These are phyloP conservation scores for Nibea coibor DNA, from an alignment of 2,113 vertebrate genomes.

Conservation along the genomic window DNA sequence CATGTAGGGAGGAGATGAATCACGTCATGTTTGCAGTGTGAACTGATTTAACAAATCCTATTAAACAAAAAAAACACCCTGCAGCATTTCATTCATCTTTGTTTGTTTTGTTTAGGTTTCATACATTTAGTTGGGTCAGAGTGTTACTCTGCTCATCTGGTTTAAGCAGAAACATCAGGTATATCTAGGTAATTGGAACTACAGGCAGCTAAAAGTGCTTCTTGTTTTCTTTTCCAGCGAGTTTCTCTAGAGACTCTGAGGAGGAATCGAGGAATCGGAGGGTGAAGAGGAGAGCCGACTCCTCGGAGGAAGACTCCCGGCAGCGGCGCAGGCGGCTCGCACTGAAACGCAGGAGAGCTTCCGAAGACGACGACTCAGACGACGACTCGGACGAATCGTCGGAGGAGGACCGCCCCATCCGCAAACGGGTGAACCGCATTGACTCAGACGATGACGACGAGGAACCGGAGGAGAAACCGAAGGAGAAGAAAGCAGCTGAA, in stretches of 20 bases:
- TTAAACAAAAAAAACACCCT: no score
- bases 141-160: no score
- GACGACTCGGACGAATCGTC: slow-evolving; percentile 70
- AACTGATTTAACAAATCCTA: no score
- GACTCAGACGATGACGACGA: slow-evolving; percentile 87
- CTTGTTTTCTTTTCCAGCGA: slow-evolving; percentile 62
- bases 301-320: slow-evolving; percentile 77
- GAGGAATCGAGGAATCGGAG: slow-evolving; percentile 79
- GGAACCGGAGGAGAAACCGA: slow-evolving; percentile 74
- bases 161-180: no score
- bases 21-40: no score
- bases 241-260: slow-evolving; percentile 87
- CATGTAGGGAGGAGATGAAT: no score
- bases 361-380: slow-evolving; percentile 79
- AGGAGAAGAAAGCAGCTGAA: slow-evolving; percentile 67
- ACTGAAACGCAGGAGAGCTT: slow-evolving; percentile 81
- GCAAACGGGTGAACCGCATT: slow-evolving; percentile 93
- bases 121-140: no score
- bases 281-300: slow-evolving; percentile 79
- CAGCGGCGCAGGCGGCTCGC: slow-evolving; percentile 69
- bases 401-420: slow-evolving; percentile 88
- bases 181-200: neutral
- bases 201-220: neutral
- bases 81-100: no score
- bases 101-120: no score